phyloP scores from a whole-genome alignment of 1,140 invertebrate species.

The Drosophila mojavensis region DNA sequence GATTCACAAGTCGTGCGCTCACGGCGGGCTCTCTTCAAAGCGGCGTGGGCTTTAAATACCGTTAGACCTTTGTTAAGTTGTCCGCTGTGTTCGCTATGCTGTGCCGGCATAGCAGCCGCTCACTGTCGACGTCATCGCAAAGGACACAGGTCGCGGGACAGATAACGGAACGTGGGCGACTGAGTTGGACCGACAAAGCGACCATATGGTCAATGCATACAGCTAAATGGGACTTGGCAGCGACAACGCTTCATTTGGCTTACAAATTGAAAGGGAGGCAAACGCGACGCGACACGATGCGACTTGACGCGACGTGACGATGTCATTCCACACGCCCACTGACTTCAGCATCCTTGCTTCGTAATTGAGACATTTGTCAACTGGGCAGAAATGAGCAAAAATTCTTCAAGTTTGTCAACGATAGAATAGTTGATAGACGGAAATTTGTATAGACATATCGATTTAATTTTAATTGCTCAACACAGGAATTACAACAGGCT shows the following conservation, averaged over 20 bases:
- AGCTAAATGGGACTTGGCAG: slow-evolving; percentile 63
- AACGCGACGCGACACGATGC: slow-evolving; percentile 33
- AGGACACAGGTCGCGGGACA: slow-evolving; percentile 36
- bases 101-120: slow-evolving; percentile 16
- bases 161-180: slow-evolving; percentile 3
- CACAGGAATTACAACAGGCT: not conserved
- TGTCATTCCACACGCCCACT: slow-evolving; percentile 16
- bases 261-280: slow-evolving; percentile 72
- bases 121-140: slow-evolving; percentile 65
- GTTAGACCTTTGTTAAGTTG: slow-evolving; percentile 52
- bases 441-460: not conserved
- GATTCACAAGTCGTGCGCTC: slow-evolving; percentile 16
- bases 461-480: slow-evolving; percentile 1
- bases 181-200: slow-evolving; percentile 16
- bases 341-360: slow-evolving; percentile 11
- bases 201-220: slow-evolving; percentile 75
- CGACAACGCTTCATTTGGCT: slow-evolving; percentile 71
- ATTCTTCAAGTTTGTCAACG: slow-evolving; percentile 12
- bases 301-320: slow-evolving; percentile 37
- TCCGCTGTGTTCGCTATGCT: slow-evolving; percentile 6
- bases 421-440: slow-evolving; percentile 34
- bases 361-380: slow-evolving; percentile 78
- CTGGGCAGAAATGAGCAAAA: slow-evolving; percentile 54
- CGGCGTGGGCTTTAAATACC: slow-evolving; percentile 29
- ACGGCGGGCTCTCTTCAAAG: slow-evolving; percentile 8